Base-by-base conservation (phyloP, 2,888 invertebrate species). In the Doris montereyensis region DNA sequence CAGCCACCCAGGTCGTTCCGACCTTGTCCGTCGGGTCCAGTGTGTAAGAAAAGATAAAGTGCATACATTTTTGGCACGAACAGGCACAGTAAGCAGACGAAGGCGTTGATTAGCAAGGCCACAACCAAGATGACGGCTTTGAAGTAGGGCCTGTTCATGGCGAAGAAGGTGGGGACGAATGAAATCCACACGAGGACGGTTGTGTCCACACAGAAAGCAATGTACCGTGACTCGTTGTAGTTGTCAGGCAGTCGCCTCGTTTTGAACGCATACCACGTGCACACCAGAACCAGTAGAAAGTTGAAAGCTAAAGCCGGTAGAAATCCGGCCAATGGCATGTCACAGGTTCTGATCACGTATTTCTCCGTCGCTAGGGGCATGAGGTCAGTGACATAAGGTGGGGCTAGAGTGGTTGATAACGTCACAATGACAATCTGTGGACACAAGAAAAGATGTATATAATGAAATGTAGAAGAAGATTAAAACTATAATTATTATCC, bases 211-310 rank as follows among this genome's bases (percentile, higher is more conserved):
- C 86, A 88, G 82, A 87, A 88, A 24, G 84, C 84, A 68, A 88
- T 87, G 83, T 85, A 87, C 10, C 87, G 84, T 0, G 88, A 87
- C 83, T 89, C 89, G 81, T 88, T 89, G 83, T 86, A 89, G 79
- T 88, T 88, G 77, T 88, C 87, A n/a, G 89, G 89, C 24, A 87
- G 83, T 78, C 87, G 87, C 52, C 89, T 78, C 21, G 87, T 86
- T 79, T 87, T 87, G 82, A 88, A 88, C 34, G 88, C 88, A 76
- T 86, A 88, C 75, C 86, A 82, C 3, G 87, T 84, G 71, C 86
- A 86, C 26, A 87, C 79, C 8, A 87, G 67, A 5, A 88, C 84
- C 68, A 89, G 83, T 13, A 87, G 60, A 10, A 86, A 78, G 81
- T 88, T 87, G 81, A 83, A 87, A 30, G 82, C 82, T 13, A 88